Conservation (phyloP, 2,797 vertebrate genomes). For the Ataeniobius toweri region DNA sequence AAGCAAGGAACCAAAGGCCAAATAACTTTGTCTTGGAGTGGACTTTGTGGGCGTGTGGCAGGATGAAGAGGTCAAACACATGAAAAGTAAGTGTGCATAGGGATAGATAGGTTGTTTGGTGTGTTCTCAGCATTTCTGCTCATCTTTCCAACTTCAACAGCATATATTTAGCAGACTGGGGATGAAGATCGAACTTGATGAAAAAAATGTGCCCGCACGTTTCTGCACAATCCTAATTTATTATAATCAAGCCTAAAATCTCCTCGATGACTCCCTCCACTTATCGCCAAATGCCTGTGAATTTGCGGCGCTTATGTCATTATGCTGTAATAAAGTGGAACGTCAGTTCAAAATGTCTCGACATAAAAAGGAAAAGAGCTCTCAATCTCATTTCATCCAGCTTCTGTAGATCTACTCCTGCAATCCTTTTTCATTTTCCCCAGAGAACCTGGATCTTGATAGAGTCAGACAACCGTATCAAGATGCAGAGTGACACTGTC, state of each 20-base stretch:
- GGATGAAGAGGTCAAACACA: slow-evolving; percentile 55
- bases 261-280: slow-evolving; percentile 53
- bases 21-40: slow-evolving; percentile 56
- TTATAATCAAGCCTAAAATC: slow-evolving; percentile 59
- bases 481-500: slow-evolving; percentile 65
- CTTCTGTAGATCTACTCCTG: slow-evolving; percentile 47
- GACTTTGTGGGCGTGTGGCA: slow-evolving; percentile 46
- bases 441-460: slow-evolving; percentile 66
- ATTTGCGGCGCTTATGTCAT: slow-evolving; percentile 53
- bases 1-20: slow-evolving; percentile 47
- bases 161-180: slow-evolving; percentile 31
- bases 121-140: slow-evolving; percentile 11
- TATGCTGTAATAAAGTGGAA: slow-evolving; percentile 55
- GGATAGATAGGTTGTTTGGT: slow-evolving; percentile 22
- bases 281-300: slow-evolving; percentile 59
- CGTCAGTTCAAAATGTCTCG: slow-evolving; percentile 47
- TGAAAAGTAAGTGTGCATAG: slow-evolving; percentile 42
- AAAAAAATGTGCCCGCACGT: slow-evolving; percentile 30
- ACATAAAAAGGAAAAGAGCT: slow-evolving; percentile 53
- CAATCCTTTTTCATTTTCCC: slow-evolving; percentile 51
- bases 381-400: slow-evolving; percentile 46
- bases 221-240: slow-evolving; percentile 52
- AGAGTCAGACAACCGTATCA: slow-evolving; percentile 69
- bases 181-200: slow-evolving; percentile 23
- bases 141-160: slow-evolving; percentile 12